Conservation (phyloP, 2,113 vertebrate genomes). For the Romanogobio albipinnatus region DNA sequence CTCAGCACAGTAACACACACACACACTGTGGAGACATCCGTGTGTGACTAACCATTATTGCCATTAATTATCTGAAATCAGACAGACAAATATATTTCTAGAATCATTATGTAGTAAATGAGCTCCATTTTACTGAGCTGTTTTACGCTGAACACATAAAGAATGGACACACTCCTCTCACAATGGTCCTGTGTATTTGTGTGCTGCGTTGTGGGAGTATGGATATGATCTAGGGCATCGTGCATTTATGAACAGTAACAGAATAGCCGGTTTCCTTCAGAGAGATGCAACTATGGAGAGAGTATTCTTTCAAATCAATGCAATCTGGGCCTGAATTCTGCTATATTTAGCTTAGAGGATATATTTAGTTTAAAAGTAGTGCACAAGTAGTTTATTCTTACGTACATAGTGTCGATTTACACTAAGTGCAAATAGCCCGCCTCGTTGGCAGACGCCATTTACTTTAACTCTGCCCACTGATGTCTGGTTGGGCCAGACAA, state of each 20-base stretch:
- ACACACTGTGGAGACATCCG: neutral
- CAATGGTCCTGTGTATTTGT: neutral
- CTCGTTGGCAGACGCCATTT: no score
- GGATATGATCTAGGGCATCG: neutral
- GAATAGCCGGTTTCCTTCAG: neutral
- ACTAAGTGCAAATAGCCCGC: no score
- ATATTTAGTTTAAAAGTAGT: neutral
- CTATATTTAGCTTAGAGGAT: neutral
- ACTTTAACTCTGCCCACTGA: no score
- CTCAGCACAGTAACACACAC: neutral
- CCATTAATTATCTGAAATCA: slow-evolving; percentile 5
- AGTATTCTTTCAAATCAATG: slow-evolving; percentile 19
- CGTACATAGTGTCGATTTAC: no score
- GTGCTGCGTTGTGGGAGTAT: neutral
- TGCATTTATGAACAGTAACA: neutral
- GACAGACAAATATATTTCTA: neutral
- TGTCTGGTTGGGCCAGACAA: no score
- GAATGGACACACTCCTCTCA: slow-evolving; percentile 10
- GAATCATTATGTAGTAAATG: neutral
- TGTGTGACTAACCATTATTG: neutral
- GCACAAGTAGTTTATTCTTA: neutral
- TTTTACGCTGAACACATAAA: neutral
- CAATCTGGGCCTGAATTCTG: neutral
- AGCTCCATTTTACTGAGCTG: neutral
- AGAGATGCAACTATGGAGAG: neutral